These are phyloP conservation scores for Paradoxurus hermaphroditus DNA, from an alignment of 2,113 vertebrate genomes.

Conservation along the genomic window DNA sequence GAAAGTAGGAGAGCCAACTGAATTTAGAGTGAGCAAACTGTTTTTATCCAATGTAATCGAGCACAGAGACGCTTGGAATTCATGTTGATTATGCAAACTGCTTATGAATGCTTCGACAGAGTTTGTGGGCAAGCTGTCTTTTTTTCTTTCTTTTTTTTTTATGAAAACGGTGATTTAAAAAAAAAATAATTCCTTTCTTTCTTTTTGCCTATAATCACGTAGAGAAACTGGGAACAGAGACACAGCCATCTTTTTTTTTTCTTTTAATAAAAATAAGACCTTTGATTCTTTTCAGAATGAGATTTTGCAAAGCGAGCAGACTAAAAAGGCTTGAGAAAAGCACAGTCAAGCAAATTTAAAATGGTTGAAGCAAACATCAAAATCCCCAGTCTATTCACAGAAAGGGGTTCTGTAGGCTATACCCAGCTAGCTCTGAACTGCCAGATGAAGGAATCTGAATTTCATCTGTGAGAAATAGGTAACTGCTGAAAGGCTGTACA, in stretches of 20 bases:
- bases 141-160: background rate
- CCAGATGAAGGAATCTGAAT: background rate
- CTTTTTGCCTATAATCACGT: background rate
- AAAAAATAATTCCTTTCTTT: background rate
- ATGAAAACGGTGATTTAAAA: background rate
- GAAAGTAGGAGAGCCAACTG: background rate
- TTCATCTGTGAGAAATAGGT: background rate
- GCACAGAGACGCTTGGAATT: slow-evolving; percentile 9
- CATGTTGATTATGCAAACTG: slow-evolving; percentile 30
- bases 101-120: background rate
- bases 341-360: background rate
- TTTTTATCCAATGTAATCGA: slow-evolving; percentile 33
- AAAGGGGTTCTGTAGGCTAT: background rate
- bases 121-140: background rate
- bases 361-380: background rate
- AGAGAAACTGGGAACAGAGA: background rate
- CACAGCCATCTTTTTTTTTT: background rate
- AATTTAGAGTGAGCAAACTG: slow-evolving; percentile 21
- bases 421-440: background rate
- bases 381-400: background rate
- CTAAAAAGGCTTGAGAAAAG: background rate
- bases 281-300: background rate
- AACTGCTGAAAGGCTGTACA: background rate
- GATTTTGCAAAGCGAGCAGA: background rate
- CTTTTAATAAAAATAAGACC: background rate